phyloP scores from a whole-genome alignment of 2,888 invertebrate genomes.

The Pemphredon lugubris region DNA sequence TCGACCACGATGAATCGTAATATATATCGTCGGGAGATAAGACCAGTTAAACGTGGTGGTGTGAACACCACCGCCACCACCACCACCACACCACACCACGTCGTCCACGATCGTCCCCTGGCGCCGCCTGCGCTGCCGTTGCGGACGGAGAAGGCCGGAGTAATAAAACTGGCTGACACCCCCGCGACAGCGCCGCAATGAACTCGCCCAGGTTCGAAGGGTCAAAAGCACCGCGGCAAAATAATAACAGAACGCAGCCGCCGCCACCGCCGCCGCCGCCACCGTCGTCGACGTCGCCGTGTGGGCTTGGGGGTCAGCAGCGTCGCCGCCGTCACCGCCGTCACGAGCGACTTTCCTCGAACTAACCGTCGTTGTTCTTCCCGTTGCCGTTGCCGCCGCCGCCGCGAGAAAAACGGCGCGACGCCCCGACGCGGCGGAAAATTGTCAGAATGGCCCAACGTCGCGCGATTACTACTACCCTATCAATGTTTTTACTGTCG shows the following conservation, averaged over 20 bases:
- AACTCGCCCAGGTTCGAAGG: slow-evolving; percentile 78
- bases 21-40: slow-evolving; percentile 23
- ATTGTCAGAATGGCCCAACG: slow-evolving; percentile 50
- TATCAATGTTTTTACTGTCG: slow-evolving; percentile 3
- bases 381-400: slow-evolving; percentile 49
- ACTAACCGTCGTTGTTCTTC: slow-evolving; percentile 6
- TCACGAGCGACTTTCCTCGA: slow-evolving; percentile 27
- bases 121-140: slow-evolving; percentile 64
- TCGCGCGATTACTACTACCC: slow-evolving; percentile 34
- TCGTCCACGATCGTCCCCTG: slow-evolving; percentile 49
- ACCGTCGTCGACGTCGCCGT: slow-evolving; percentile 47
- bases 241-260: slow-evolving; percentile 77
- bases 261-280: slow-evolving; percentile 52
- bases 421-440: slow-evolving; percentile 54
- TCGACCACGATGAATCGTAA: no score
- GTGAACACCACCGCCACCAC: slow-evolving; percentile 38
- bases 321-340: slow-evolving; percentile 38
- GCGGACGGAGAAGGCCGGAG: slow-evolving; percentile 58
- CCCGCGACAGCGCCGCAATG: slow-evolving; percentile 76
- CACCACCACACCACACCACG: slow-evolving; percentile 48
- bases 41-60: slow-evolving; percentile 24
- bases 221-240: slow-evolving; percentile 80
- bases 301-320: slow-evolving; percentile 35
- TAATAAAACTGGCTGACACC: slow-evolving; percentile 70
- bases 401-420: slow-evolving; percentile 59